Conservation (phyloP, 2,888 invertebrate genomes). For the Eristalis tenax region DNA sequence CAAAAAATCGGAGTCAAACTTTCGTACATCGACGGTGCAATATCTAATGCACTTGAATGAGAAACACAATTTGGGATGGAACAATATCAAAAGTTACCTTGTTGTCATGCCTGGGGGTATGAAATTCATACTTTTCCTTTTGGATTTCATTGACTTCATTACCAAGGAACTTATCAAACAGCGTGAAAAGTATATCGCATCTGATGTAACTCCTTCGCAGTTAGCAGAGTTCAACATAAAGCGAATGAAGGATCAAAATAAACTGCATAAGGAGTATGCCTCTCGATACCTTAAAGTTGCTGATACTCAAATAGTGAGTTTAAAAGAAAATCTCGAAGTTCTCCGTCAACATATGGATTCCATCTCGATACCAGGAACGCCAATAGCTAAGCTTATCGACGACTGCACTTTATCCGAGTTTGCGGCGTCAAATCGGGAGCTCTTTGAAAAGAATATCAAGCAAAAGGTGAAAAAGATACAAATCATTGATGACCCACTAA, state of each 20-base stretch:
- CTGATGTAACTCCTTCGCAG: constrained; percentile 48
- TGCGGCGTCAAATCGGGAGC: constrained; percentile 72
- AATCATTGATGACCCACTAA: constrained; percentile 73
- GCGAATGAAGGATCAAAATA: constrained; percentile 74
- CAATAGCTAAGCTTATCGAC: constrained; percentile 66
- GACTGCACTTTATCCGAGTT: constrained; percentile 74
- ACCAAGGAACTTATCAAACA: constrained; percentile 77
- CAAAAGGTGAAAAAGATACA: constrained; percentile 60
- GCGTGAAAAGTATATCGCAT: constrained; percentile 74
- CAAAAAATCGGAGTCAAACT: constrained; percentile 78
- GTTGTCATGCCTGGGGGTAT: constrained; percentile 81
- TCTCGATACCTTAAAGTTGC: constrained; percentile 76
- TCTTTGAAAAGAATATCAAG: constrained; percentile 69
- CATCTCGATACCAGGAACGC: constrained; percentile 72
- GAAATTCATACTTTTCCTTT: constrained; percentile 79
- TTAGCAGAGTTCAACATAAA: constrained; percentile 71
- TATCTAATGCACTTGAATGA: constrained; percentile 79
- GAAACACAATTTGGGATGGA: constrained; percentile 78
- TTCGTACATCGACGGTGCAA: constrained; percentile 79
- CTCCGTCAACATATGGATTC: constrained; percentile 67
- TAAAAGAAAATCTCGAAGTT: constrained; percentile 72
- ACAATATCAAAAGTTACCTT: constrained; percentile 78
- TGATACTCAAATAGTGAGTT: constrained; percentile 70
- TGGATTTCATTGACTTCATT: constrained; percentile 78
- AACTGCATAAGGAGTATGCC: constrained; percentile 76